Base-by-base conservation (phyloP, 2,888 invertebrate genomes). In the Lasioglossum morio region DNA sequence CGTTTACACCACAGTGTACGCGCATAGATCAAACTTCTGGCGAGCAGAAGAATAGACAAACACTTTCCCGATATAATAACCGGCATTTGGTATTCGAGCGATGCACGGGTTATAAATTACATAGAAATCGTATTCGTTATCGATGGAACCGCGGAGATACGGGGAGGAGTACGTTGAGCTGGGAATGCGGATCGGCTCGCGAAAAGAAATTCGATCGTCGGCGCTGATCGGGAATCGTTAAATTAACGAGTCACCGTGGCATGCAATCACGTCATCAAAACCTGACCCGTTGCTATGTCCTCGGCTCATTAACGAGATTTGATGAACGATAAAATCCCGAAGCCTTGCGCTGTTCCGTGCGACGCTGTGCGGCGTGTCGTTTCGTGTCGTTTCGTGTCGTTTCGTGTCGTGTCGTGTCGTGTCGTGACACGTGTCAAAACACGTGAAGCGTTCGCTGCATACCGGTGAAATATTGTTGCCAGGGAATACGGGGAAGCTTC, bases 241-340 rank as follows among this genome's bases (percentile, higher is more conserved):
- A 85, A 82, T 77, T 72, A 72, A 78, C 60, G 46, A 81, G n/a
- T 46, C 53, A 70, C 37, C 66, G 4, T 8, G 27, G 60, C 48
- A 78, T 53, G 81, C 80, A 76, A 81, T 53, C 83, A 48, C 72
- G 70, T 82, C 69, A 37, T 81, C 73, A 37, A 84, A 76, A 53
- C 16, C 60, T 27, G 72, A 81, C 77, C 16, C 82, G 34, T 37
- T 40, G 66, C 70, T 81, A 81, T 57, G 80, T 79, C 53, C 73
- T 75, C 23, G 77, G 46, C 72, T 86, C 82, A 77, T 89, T 89
- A 87, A 84, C 74, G 53, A 69, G 57, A 82, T 81, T 81, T 75
- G 81, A 86, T 79, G n/a, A 81, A 30, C 77, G 77, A 81, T 84
- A 84, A 87, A 89, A 87, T 81, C 70, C 60, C 60, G 37, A 63